Base-by-base conservation (phyloP, 1,140 invertebrate species). In the Sminthurinus signatus region DNA sequence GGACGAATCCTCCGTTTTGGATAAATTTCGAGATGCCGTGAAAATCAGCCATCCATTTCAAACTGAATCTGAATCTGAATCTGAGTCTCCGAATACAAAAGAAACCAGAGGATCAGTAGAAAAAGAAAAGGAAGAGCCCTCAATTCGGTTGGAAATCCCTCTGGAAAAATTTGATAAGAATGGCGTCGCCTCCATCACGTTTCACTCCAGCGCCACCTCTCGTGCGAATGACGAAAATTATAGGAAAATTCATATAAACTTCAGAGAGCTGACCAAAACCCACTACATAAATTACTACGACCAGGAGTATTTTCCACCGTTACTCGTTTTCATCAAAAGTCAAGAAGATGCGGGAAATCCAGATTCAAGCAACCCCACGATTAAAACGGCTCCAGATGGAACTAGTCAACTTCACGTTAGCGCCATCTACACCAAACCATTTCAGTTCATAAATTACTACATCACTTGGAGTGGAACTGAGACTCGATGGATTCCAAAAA, bases 381-480 rank as follows among this genome's bases (percentile, higher is more conserved):
- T n/a, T n/a, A n/a, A n/a, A n/a, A 42, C 10, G 36, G 36, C 8
- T 10, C 8, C 17, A 10, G 36, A 39, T 12, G 39, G 10, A 5
- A 23, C 17, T n/a, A 5, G 4, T 23, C 4, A 23, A 10, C n/a
- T n/a, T n/a, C n/a, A n/a, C 85, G 82, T 94, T 23, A 80, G 85
- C 62, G 83, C 96, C 0, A 88, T 89, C 62, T 86, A 88, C 1
- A 94, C 90, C 0, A 84, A 85, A 72, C 84, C 84, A 0, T 78
- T 96, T 75, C 83, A 85, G 62, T 84, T 88, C 67, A 79, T 91
- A n/a, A 86, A 82, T 70, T 92, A 90, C 73, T 82, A 92, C 73
- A 81, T 98, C 36, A 80, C 96, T 58, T 90, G 91, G 17, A 82
- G 92, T 27, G 92, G 93, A 2, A 87, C n/a, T n/a, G n/a, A n/a